Percentiles rank a stretch among this genome's conserved stretches.
These are phyloP conservation scores for Zaprionus ornatus DNA, from an alignment of 1,140 invertebrate genomes.

Conservation along the genomic window DNA sequence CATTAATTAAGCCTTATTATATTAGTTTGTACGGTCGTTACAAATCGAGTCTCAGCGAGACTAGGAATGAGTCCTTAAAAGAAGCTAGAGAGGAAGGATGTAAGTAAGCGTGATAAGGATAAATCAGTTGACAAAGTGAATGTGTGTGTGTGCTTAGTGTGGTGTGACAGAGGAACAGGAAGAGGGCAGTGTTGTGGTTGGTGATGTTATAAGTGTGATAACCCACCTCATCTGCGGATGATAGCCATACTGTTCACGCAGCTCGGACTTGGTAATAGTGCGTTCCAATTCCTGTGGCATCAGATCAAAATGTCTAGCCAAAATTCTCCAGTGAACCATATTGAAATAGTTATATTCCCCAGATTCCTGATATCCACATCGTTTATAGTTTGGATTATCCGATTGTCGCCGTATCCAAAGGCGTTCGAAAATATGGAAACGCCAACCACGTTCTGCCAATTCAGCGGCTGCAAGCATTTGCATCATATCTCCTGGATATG, in stretches of 20 bases:
- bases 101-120: too few species aligned
- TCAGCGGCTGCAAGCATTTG: constrained; percentile 67
- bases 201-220: not conserved
- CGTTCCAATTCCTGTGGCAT: constrained; percentile 49
- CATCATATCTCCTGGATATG: constrained; percentile 64
- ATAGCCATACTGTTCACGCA: constrained; percentile 48
- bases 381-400: constrained; percentile 62
- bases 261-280: constrained; percentile 56
- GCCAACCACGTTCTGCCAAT: constrained; percentile 63
- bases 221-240: constrained; percentile 60
- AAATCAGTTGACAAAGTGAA: too few species aligned
- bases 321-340: constrained; percentile 55
- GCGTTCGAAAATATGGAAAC: constrained; percentile 51
- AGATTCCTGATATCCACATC: constrained; percentile 35
- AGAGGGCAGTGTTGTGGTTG: not conserved
- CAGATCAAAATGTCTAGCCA: constrained; percentile 51
- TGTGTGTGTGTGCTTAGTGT: too few species aligned
- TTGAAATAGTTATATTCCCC: constrained; percentile 74
- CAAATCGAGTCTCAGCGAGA: not conserved
- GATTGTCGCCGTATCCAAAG: constrained; percentile 54
- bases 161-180: not conserved
- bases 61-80: not conserved
- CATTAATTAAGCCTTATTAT: not conserved
- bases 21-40: not conserved
- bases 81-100: not conserved